Evolutionary conservation across 2,797 vertebrate species (phyloP).

Genomic region (Sebastiscus albofasciatus): DNA sequence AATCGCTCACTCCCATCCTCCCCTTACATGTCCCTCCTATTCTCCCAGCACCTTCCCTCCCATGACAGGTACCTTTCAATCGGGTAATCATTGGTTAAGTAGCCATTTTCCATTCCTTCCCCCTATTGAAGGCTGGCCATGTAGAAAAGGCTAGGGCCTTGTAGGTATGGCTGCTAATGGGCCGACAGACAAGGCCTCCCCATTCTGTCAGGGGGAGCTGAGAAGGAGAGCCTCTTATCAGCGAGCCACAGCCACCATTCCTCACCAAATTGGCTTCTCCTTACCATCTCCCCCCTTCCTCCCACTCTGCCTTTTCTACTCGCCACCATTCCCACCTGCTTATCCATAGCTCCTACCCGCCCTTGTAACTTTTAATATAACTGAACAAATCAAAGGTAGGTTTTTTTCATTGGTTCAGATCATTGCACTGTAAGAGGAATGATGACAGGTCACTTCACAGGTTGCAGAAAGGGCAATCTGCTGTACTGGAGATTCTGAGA

Average conservation of each 20-base stretch:
- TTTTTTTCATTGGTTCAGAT: constrained; percentile 10
- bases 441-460: constrained; percentile 45
- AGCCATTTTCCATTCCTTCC: constrained; percentile 87
- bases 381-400: constrained; percentile 22
- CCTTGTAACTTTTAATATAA: constrained; percentile 45
- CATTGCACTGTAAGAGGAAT: constrained; percentile 17
- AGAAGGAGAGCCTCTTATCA: constrained; percentile 85
- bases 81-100: constrained; percentile 86
- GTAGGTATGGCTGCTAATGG: constrained; percentile 89
- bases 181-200: constrained; percentile 86
- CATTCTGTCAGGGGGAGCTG: constrained; percentile 75
- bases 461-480: constrained; percentile 23
- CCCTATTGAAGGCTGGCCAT: constrained; percentile 60
- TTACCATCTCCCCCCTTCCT: constrained; percentile 49
- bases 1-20: constrained; percentile 86
- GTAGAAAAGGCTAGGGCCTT: constrained; percentile 82
- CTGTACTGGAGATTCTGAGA: neutral
- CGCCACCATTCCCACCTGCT: constrained; percentile 46
- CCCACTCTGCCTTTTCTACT: constrained; percentile 21
- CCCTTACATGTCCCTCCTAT: constrained; percentile 50
- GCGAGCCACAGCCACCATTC: constrained; percentile 82
- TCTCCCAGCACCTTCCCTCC: constrained; percentile 85
- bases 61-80: constrained; percentile 94
- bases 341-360: constrained; percentile 43
- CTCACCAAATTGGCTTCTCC: constrained; percentile 73